Conservation (phyloP, 2,888 invertebrate genomes). For the Synergus japonicus region DNA sequence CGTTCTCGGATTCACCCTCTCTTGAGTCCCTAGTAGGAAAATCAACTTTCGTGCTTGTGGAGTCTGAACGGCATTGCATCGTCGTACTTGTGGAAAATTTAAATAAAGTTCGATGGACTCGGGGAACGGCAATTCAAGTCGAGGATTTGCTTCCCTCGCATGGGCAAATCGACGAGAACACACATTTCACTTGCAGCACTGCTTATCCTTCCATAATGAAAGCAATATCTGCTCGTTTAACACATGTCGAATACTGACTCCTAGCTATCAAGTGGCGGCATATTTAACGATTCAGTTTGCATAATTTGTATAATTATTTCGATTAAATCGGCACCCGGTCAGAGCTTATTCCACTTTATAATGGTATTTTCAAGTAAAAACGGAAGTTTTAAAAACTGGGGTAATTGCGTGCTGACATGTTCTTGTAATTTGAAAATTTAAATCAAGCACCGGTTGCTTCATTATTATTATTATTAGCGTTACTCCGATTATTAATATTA, state of each 20-base stretch:
- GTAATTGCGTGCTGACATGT: background rate
- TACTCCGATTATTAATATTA: background rate
- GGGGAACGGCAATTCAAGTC: conserved; percentile 43
- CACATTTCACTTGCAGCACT: conserved; percentile 39
- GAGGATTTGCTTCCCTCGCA: conserved; percentile 44
- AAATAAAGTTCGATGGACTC: conserved; percentile 54
- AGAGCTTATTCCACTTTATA: background rate
- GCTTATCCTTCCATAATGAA: conserved; percentile 5
- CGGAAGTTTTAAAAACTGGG: background rate
- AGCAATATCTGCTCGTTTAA: conserved; percentile 31
- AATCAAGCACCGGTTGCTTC: background rate
- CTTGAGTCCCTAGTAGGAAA: conserved; percentile 50
- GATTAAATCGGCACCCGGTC: background rate
- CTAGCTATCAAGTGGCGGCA: background rate
- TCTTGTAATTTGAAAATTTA: background rate
- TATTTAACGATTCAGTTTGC: background rate
- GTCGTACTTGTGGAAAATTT: conserved; percentile 57
- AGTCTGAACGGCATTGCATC: conserved; percentile 49
- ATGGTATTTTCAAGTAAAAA: background rate
- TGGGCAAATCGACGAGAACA: conserved; percentile 47
- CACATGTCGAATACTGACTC: background rate
- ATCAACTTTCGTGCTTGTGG: conserved; percentile 50
- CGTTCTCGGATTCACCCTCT: conserved; percentile 29
- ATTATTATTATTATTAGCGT: background rate
- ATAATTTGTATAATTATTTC: background rate